Conservation (phyloP, 2,797 vertebrate genomes). For the Malurus leucopterus region DNA sequence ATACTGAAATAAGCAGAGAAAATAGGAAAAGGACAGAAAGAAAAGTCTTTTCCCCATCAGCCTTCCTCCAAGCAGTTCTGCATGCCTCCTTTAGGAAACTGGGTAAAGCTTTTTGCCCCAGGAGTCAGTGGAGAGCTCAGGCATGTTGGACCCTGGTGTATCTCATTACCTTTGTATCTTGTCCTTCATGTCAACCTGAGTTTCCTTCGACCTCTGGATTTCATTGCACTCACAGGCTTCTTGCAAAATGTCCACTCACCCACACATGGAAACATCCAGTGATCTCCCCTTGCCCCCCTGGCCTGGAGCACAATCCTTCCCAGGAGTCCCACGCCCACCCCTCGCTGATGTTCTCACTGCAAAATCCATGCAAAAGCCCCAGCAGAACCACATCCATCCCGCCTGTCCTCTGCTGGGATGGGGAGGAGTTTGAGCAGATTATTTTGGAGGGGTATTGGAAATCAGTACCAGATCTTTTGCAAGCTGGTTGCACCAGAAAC, state of each 20-base stretch:
- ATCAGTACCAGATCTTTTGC: neutral
- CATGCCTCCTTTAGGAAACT: neutral
- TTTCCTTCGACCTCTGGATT: neutral
- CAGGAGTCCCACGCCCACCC: neutral
- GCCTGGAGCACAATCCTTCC: neutral
- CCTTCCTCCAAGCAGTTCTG: neutral
- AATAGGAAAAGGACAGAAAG: neutral
- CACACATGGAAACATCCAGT: neutral
- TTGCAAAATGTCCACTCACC: constrained; percentile 15
- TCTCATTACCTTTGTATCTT: neutral
- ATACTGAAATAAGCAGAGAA: neutral
- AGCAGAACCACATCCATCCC: neutral
- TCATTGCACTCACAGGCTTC: neutral
- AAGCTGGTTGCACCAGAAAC: constrained; percentile 27
- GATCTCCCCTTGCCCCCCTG: neutral
- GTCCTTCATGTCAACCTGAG: neutral
- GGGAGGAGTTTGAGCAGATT: neutral
- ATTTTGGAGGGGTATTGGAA: neutral
- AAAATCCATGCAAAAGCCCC: neutral
- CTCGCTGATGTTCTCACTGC: neutral
- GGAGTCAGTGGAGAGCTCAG: neutral
- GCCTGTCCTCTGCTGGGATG: neutral
- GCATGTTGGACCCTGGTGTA: neutral
- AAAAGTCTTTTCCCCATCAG: neutral
- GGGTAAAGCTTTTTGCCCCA: neutral